phyloP scores from a whole-genome alignment of 2,888 invertebrate genomes.

The Hyalella azteca region DNA sequence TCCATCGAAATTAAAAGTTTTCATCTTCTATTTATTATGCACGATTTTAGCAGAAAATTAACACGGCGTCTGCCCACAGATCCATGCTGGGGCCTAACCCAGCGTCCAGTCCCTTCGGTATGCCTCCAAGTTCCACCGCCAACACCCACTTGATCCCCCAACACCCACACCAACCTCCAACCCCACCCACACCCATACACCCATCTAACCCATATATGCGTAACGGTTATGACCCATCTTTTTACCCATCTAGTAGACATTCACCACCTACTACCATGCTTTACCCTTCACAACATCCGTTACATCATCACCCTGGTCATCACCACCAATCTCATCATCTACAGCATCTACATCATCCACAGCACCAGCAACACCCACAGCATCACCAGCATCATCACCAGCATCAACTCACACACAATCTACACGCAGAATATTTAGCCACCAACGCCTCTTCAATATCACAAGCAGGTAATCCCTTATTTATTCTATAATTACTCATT shows the following conservation, averaged over 20 bases:
- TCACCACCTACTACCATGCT: slow-evolving; percentile 11
- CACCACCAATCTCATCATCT: slow-evolving; percentile 33
- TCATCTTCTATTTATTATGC: too few species aligned
- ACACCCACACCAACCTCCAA: slow-evolving; percentile 3
- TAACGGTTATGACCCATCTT: slow-evolving; percentile 4
- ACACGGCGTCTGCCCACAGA: too few species aligned
- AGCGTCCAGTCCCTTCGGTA: background rate
- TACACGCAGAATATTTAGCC: slow-evolving; percentile 12
- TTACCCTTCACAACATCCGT: slow-evolving; percentile 22
- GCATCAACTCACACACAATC: slow-evolving; percentile 27
- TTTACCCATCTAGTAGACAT: background rate
- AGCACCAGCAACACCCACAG: slow-evolving; percentile 39
- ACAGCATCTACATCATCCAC: slow-evolving; percentile 37
- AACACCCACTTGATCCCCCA: background rate
- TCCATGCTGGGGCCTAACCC: background rate
- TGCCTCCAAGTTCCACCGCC: slow-evolving; percentile 3
- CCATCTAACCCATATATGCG: slow-evolving; percentile 23
- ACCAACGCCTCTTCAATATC: background rate
- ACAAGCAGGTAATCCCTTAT: background rate
- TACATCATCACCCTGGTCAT: slow-evolving; percentile 31
- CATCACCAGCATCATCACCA: slow-evolving; percentile 37
- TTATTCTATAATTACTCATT: too few species aligned
- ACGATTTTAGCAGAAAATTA: too few species aligned
- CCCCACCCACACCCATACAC: slow-evolving; percentile 25
- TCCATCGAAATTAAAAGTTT: too few species aligned